phyloP scores from a whole-genome alignment of 2,113 vertebrate genomes.

The Chionodraco myersi region DNA sequence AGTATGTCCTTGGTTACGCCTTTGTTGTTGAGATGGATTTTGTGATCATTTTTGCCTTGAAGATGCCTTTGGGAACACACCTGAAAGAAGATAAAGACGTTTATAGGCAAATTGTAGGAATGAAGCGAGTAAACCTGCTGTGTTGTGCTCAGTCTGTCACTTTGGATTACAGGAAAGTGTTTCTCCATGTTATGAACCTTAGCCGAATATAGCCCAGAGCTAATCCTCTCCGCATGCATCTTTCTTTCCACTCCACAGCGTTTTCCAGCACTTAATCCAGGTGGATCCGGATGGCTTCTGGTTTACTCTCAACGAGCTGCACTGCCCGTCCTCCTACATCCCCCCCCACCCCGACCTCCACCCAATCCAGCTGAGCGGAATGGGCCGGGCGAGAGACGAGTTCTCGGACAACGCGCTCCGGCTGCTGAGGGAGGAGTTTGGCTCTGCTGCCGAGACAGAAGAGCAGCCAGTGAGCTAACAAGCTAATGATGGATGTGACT shows the following conservation, averaged over 20 bases:
- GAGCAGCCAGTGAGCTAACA: constrained; percentile 3
- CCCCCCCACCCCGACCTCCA: constrained; percentile 86
- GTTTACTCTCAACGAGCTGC: constrained; percentile 87
- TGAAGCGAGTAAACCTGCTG: constrained; percentile 4
- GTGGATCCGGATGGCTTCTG: constrained; percentile 90
- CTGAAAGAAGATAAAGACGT: constrained; percentile 1
- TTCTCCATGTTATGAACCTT: constrained; percentile 12
- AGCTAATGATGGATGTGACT: constrained; percentile 17
- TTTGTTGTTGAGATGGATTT: neutral
- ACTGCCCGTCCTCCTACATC: constrained; percentile 77
- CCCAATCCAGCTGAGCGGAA: constrained; percentile 76
- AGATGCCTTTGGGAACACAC: neutral
- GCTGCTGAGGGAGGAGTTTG: constrained; percentile 84
- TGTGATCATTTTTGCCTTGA: neutral
- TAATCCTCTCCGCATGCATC: constrained; percentile 20
- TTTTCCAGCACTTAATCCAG: constrained; percentile 88
- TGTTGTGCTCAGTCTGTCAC: constrained; percentile 30
- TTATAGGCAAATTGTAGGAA: constrained; percentile 17
- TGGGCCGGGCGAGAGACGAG: constrained; percentile 73
- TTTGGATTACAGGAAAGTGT: constrained; percentile 33
- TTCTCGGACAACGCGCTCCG: constrained; percentile 85
- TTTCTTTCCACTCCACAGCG: constrained; percentile 72
- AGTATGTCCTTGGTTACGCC: neutral
- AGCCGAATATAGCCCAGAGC: neutral
- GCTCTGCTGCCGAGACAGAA: neutral